Base-by-base conservation (phyloP, 2,113 vertebrate genomes). In the Oryctolagus cuniculus region DNA sequence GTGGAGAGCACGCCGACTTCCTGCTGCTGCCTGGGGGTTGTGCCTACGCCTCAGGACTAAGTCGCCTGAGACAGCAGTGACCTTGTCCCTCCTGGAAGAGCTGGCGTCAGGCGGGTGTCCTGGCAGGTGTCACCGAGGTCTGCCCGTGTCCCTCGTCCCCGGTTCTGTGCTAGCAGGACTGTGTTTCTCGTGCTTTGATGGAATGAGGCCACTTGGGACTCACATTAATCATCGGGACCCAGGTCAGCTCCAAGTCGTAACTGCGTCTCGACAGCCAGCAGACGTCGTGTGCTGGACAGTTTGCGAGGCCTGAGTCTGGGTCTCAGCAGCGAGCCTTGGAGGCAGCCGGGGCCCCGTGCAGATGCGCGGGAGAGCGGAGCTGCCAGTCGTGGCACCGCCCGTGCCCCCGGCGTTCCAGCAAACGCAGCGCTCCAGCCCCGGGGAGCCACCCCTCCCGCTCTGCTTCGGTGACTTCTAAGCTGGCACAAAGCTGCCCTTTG, bases 391-490 rank as follows among this genome's bases (percentile, higher is more conserved):
- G 31, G 12, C 11, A 2, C 15, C 24, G 0, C n/a, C 38, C 8
- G 1, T 0, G 2, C 9, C 3, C 7, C 13, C 31, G 38, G 38
- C 5, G 38, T 5, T 38, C 38, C 38, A 38, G 38, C 38, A n/a
- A n/a, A n/a, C n/a, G n/a, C n/a, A n/a, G n/a, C n/a, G n/a, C n/a
- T n/a, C n/a, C n/a, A n/a, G n/a, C 38, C 38, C 12, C 22, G 7
- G 1, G 31, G 12, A 13, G 3, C 13, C 2, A 3, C 1, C 27
- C 10, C 2, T 6, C 19, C 12, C 5, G 24, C 36, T 70, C 5
- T 0, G 0, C 29, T 61, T 12, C 1, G 1, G 4, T 6, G 7
- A 34, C 13, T 25, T 72, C 17, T 34, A 34, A 2, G 0, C 51
- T 22, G 27, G 6, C 25, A 12, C 29, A 70, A 29, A 31, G 53